Conservation (phyloP, 2,888 invertebrate genomes). For the Pandemis cinnamomeana region DNA sequence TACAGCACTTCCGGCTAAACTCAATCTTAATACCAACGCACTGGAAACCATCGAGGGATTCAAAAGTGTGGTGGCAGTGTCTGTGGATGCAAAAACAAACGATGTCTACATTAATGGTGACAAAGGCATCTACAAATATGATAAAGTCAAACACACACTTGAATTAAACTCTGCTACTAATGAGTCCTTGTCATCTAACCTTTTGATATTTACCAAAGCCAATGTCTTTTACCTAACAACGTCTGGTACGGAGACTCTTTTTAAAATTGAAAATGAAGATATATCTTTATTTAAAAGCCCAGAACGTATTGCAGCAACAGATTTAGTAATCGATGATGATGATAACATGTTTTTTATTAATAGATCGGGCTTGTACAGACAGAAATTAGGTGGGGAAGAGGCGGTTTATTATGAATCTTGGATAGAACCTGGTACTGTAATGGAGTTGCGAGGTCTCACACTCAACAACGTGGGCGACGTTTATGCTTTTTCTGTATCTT, state of each 20-base stretch:
- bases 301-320: background rate
- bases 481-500: background rate
- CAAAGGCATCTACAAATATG: background rate
- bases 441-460: background rate
- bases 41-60: background rate
- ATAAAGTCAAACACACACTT: background rate
- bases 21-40: background rate
- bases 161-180: background rate
- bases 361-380: background rate
- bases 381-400: background rate
- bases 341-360: background rate
- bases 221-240: background rate
- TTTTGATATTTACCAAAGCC: background rate
- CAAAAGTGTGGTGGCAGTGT: background rate
- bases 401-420: background rate
- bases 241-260: background rate
- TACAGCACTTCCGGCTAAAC: background rate
- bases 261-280: background rate
- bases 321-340: background rate
- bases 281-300: background rate
- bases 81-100: background rate
- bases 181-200: background rate
- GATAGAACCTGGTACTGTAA: background rate
- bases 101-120: background rate
- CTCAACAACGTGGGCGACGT: background rate